Base-by-base conservation (phyloP, 2,113 vertebrate genomes). In the Corythornis vintsioides region DNA sequence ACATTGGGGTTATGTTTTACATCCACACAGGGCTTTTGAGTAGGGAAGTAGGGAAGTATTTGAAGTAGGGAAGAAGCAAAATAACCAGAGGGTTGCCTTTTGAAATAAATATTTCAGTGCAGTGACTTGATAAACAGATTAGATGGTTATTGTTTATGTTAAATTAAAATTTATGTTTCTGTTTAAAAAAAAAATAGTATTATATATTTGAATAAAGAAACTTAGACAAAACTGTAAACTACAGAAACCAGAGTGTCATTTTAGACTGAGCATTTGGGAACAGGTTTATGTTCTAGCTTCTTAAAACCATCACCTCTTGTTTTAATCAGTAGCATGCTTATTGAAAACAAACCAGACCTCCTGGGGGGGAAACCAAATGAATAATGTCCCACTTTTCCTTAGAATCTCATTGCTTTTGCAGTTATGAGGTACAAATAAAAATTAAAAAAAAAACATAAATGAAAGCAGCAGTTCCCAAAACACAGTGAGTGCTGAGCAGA, bases 341-440 rank as follows among this genome's bases (percentile, higher is more conserved):
- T 33, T 92, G 74, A 79, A 86, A 92, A 92, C 61, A 35, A 82
- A 28, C 40, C 5, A 8, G 84, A 48, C 66, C 71, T 84, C 73
- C 83, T 71, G 67, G 28, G 74, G 81, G 42, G 6, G 13, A 25
- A 35, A 69, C 33, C 50, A 89, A 95, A 73, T 83, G 42, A 87
- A 42, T 73, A 70, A 89, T 66, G 78, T 76, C 84, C 91, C 78
- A 69, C 84, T 91, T 87, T 84, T 93, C 89, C 89, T 91, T 93
- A 66, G 59, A 87, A 69, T 89, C 91, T 92, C 78, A 61, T 95
- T 93, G 91, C 55, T 89, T 91, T 82, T 85, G 78, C n/a, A 91
- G 84, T 92, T 86, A 31, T 28, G 45, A 84, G 82, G 82, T 89
- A 93, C 35, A 35, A 35, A 35, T 35, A 35, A 35, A 35, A 35